Base-by-base conservation (phyloP, 1,140 invertebrate genomes). In the Manduca sexta region DNA sequence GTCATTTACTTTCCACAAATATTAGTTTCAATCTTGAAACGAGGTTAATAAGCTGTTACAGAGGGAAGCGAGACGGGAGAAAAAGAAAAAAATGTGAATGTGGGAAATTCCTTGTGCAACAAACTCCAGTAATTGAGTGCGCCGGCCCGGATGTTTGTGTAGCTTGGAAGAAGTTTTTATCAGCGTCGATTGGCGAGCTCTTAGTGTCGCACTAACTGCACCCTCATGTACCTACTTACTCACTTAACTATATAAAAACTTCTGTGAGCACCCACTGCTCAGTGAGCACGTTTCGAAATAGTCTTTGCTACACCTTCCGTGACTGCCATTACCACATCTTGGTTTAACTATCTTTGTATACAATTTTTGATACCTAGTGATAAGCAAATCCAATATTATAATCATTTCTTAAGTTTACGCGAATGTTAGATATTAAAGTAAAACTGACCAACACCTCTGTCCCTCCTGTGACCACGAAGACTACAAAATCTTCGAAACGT, bases 71-170 rank as follows among this genome's bases (percentile, higher is more conserved):
- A 55, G 49, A 60, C 16, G 43, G 60, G 45, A 57, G 58, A 62
- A 61, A 64, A 57, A 54, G 57, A 44, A 55, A 64, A 63, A 61
- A 64, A 64, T 39, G 44, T 53, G 42, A 56, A 66, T 65, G 64
- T 69, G 58, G 51, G 60, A 62, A 75, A 60, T 63, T 66, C 54
- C 54, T 65, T 58, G 59, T 61, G 55, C 61, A 61, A 73, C 67
- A 73, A 74, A 72, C 61, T 74, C 54, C 38, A 58, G 66, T 75
- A 72, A 72, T 74, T 68, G 69, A 69, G 71, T 72, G 60, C 56
- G 51, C 60, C 53, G 31, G 60, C 47, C 58, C 62, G 56, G 62
- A 65, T 74, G 66, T 72, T 72, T 72, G 69, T 63, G 45, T 58
- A 70, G 60, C 49, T 34, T 31, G 52, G 45, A 54, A 51, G 64